Base-by-base conservation (phyloP, 1,140 invertebrate species). In the Zeugodacus cucurbitae region DNA sequence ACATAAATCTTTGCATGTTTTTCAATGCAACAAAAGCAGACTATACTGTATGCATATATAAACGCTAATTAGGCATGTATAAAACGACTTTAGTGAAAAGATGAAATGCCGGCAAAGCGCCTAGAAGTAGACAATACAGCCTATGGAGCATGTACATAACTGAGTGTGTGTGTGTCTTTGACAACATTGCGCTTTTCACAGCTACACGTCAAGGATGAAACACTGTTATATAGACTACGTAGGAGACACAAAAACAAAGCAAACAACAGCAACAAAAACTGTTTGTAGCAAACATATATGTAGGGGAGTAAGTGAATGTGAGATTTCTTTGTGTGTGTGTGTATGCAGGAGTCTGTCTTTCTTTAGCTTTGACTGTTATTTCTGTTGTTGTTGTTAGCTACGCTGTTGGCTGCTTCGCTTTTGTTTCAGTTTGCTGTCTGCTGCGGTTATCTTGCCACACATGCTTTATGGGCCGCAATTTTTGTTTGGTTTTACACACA, bases 381-480 rank as follows among this genome's bases (percentile, higher is more conserved):
- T 5, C 3, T 74, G 67, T 41, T n/a, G n/a, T n/a, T n/a, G n/a
- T n/a, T n/a, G n/a, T n/a, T n/a, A n/a, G n/a, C n/a, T n/a, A n/a
- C n/a, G n/a, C n/a, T n/a, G 8, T 29, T 34, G n/a, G 64, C 14
- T 32, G 70, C 34, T 74, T 17, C 6, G 34, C 17, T 37, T 78
- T 78, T 78, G 44, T 78, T 78, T 29, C 41, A 22, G 37, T 26
- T 54, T 82, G 74, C 37, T 82, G 74, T 82, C 74, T 82, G 74
- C 74, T 82, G 74, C 74, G 74, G 74, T 82, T 82, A 82, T 82
- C 74, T 82, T 82, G 74, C 41, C 41, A 82, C 74, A 82, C 74
- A 82, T 82, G 74, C 74, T 82, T 82, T 82, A 82, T 82, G 74
- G 44, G 74, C 74, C 37, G 41, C 74, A 82, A 82, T 82, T 82